Evolutionary conservation across 2,888 invertebrate species (phyloP).

Genomic region (Miltochrista miniata): DNA sequence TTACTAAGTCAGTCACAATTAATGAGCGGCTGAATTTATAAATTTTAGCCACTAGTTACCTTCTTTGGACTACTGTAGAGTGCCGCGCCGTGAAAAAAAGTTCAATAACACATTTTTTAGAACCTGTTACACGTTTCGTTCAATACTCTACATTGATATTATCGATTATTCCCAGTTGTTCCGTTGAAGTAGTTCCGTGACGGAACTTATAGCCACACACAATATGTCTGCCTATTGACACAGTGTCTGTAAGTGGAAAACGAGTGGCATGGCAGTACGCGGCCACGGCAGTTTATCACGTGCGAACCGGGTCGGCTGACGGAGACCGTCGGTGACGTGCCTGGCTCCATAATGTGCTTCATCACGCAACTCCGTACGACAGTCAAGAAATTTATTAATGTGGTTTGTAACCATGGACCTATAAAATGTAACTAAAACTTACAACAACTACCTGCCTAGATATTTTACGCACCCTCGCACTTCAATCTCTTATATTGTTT

Average conservation of each 20-base stretch:
- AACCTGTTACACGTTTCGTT: neutral
- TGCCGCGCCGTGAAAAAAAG: neutral
- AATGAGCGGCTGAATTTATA: no score
- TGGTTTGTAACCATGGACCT: no score
- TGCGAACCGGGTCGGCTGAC: constrained; percentile 60
- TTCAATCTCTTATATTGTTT: neutral
- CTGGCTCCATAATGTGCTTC: constrained; percentile 63
- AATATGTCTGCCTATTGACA: constrained; percentile 18
- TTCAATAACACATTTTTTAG: neutral
- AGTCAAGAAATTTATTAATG: constrained; percentile 59
- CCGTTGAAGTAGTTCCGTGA: no score
- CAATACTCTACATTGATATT: no score
- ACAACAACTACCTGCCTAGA: neutral
- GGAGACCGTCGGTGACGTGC: constrained; percentile 60
- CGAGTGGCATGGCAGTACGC: constrained; percentile 35
- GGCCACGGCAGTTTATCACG: constrained; percentile 60
- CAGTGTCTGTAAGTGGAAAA: constrained; percentile 41
- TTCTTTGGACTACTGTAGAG: neutral
- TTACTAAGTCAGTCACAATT: no score
- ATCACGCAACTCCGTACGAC: constrained; percentile 69
- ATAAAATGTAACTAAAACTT: constrained; percentile 29
- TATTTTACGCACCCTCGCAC: constrained; percentile 7
- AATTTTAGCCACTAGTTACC: no score
- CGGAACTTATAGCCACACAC: no score
- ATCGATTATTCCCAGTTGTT: no score